phyloP scores from a whole-genome alignment of 2,797 vertebrate genomes.

The Lycodopsis pacificus region DNA sequence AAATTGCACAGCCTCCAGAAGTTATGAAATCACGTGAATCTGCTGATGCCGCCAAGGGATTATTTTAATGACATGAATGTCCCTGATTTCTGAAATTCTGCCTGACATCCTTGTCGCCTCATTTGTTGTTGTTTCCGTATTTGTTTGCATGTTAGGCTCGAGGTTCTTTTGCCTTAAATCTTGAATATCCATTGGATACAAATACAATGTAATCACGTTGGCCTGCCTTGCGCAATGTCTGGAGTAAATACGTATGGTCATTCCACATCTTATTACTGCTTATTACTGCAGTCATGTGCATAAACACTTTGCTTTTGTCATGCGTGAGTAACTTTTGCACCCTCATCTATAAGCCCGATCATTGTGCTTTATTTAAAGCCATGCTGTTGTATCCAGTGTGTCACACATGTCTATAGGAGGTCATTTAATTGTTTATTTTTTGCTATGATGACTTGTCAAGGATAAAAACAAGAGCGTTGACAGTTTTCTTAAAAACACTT shows the following conservation, averaged over 20 bases:
- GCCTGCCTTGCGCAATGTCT: slow-evolving; percentile 54
- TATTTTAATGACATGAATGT: slow-evolving; percentile 76
- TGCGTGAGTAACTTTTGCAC: slow-evolving; percentile 72
- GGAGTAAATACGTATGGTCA: slow-evolving; percentile 67
- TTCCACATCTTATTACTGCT: slow-evolving; percentile 73
- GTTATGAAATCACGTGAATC: slow-evolving; percentile 64
- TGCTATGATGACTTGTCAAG: slow-evolving; percentile 39
- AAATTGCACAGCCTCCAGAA: slow-evolving; percentile 60
- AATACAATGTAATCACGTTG: slow-evolving; percentile 54
- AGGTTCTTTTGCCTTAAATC: slow-evolving; percentile 53
- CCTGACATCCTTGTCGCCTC: slow-evolving; percentile 72
- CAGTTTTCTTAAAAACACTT: slow-evolving; percentile 27
- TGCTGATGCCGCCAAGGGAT: slow-evolving; percentile 61
- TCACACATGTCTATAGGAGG: slow-evolving; percentile 54
- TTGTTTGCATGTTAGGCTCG: slow-evolving; percentile 56
- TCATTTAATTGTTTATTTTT: slow-evolving; percentile 59
- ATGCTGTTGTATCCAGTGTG: slow-evolving; percentile 48
- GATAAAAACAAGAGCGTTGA: slow-evolving; percentile 40
- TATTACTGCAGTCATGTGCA: slow-evolving; percentile 78
- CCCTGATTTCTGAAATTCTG: slow-evolving; percentile 68
- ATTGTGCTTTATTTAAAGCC: slow-evolving; percentile 39
- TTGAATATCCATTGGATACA: slow-evolving; percentile 60
- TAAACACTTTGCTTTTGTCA: slow-evolving; percentile 73
- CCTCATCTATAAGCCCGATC: slow-evolving; percentile 47
- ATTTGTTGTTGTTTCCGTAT: slow-evolving; percentile 66